phyloP scores from a whole-genome alignment of 2,113 vertebrate genomes.

The Taurulus bubalis region DNA sequence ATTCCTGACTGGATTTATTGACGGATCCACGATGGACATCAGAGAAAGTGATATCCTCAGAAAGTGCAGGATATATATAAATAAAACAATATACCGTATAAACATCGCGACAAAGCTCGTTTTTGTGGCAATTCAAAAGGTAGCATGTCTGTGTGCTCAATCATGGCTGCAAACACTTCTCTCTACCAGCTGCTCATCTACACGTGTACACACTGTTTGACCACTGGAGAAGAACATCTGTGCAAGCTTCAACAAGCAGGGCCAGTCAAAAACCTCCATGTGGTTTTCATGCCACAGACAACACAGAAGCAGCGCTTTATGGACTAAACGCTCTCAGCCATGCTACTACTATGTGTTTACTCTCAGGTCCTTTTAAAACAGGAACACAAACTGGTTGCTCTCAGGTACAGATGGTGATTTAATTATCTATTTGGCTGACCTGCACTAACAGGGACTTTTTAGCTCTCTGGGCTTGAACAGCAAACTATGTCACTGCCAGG shows the following conservation, averaged over 20 bases:
- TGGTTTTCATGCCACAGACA: not conserved
- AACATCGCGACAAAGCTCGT: too few relatives aligned
- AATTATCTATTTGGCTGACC: slow-evolving; percentile 19
- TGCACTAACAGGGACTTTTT: too few relatives aligned
- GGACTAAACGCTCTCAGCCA: not conserved
- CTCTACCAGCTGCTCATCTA: not conserved
- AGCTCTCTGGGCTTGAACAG: too few relatives aligned
- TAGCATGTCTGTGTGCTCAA: too few relatives aligned
- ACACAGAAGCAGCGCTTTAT: not conserved
- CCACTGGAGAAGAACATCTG: not conserved
- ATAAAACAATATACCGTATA: too few relatives aligned
- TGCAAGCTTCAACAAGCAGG: not conserved
- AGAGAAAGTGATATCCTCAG: too few relatives aligned
- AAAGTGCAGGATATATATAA: too few relatives aligned
- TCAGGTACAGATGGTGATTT: not conserved
- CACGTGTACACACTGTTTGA: not conserved
- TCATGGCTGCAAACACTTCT: not conserved
- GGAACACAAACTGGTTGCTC: not conserved
- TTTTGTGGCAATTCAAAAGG: too few relatives aligned
- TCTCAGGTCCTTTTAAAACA: slow-evolving; percentile 11
- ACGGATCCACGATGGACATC: not conserved
- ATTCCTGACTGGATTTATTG: too few relatives aligned
- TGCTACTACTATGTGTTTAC: not conserved
- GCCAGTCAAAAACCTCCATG: not conserved
- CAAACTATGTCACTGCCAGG: not conserved